These are phyloP conservation scores for Bolinopsis microptera DNA, from an alignment of 37 sponge, comb jelly and placozoan species.

Conservation along the genomic window DNA sequence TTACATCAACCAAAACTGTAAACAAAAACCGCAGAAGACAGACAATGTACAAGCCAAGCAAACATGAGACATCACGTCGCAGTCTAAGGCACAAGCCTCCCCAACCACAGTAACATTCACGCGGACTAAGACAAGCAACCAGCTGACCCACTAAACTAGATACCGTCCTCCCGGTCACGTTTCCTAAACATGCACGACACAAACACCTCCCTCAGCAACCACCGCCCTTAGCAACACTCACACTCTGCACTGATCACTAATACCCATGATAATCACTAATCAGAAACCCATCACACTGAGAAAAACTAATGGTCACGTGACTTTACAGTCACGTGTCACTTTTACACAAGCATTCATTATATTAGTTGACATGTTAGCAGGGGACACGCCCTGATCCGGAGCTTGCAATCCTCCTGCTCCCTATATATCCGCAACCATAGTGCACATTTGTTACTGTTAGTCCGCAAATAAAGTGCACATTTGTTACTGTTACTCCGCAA, in stretches of 20 bases:
- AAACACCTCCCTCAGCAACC: background rate
- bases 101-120: no score
- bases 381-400: background rate
- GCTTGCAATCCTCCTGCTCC: background rate
- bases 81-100: no score
- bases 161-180: background rate
- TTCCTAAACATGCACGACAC: background rate
- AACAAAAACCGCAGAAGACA: no score
- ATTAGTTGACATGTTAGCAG: background rate
- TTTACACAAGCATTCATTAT: background rate
- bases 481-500: no score
- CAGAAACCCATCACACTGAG: background rate
- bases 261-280: background rate
- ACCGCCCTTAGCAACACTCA: background rate
- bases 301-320: background rate
- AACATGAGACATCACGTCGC: no score
- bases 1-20: no score
- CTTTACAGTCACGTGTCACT: background rate
- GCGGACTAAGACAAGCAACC: no score
- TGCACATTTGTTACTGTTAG: no score
- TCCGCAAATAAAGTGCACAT: no score
- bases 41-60: no score
- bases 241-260: background rate
- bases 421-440: background rate
- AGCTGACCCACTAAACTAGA: background rate